phyloP scores from a whole-genome alignment of 2,888 invertebrate species.

The Stenoptilia bipunctidactyla region DNA sequence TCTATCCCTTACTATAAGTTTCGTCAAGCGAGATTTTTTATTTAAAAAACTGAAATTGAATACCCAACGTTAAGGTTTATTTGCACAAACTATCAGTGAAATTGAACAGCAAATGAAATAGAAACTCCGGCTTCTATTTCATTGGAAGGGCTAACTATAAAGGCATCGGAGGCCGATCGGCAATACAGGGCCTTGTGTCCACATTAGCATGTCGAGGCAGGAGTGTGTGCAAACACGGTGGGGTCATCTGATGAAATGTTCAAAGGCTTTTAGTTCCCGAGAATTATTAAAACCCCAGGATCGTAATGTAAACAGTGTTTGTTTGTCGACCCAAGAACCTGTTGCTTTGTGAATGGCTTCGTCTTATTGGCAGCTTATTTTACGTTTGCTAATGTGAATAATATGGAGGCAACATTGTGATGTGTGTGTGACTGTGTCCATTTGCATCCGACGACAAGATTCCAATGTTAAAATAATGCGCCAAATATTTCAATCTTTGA shows the following conservation, averaged over 20 bases:
- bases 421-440: too few relatives aligned
- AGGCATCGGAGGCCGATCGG: constrained; percentile 61
- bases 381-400: constrained; percentile 64
- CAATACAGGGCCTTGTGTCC: constrained; percentile 70
- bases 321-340: constrained; percentile 64
- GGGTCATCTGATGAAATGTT: constrained; percentile 71
- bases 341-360: constrained; percentile 62
- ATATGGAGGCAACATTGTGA: constrained; percentile 56
- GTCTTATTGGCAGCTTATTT: constrained; percentile 66
- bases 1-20: too few relatives aligned
- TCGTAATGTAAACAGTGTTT: constrained; percentile 64
- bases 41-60: constrained; percentile 10
- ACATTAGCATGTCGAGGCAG: constrained; percentile 68
- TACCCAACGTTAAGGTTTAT: constrained; percentile 24
- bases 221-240: constrained; percentile 68
- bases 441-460: too few relatives aligned
- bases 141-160: constrained; percentile 59
- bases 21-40: neutral
- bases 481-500: too few relatives aligned
- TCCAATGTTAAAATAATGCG: too few relatives aligned
- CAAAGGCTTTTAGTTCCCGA: constrained; percentile 72
- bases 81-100: constrained; percentile 43
- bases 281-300: constrained; percentile 71
- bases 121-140: constrained; percentile 45
- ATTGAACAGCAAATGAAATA: constrained; percentile 47